Percentiles rank a stretch among this genome's conserved stretches.
phyloP scores from a whole-genome alignment of 1,140 invertebrate genomes.

The Sycobia sp. region DNA sequence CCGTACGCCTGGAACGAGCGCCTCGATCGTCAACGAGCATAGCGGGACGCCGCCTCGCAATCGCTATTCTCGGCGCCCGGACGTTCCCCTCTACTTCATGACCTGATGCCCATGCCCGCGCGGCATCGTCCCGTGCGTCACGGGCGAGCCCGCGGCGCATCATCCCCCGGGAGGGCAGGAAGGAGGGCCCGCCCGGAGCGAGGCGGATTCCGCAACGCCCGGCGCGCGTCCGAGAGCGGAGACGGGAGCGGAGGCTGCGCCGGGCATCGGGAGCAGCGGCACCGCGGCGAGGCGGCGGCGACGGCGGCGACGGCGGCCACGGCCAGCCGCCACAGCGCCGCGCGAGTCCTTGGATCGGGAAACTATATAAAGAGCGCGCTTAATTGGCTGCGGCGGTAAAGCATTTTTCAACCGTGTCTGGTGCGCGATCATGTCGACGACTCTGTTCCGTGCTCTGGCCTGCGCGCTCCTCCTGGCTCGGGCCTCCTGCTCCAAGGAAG shows the following conservation, averaged over 20 bases:
- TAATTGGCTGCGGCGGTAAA: constrained; percentile 48
- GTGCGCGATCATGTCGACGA: constrained; percentile 37
- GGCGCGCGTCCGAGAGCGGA: not conserved
- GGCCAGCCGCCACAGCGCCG: constrained; percentile 40
- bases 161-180: too few species aligned
- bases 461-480: constrained; percentile 35
- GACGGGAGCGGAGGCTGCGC: constrained; percentile 12
- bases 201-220: too few species aligned
- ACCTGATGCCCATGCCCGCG: too few species aligned
- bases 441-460: constrained; percentile 8
- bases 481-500: constrained; percentile 38
- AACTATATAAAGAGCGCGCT: constrained; percentile 60
- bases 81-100: too few species aligned
- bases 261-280: constrained; percentile 41
- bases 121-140: too few species aligned
- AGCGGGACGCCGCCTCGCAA: not conserved
- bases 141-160: too few species aligned
- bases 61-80: not conserved
- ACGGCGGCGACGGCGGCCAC: constrained; percentile 23
- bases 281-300: constrained; percentile 13
- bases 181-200: too few species aligned
- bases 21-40: too few species aligned
- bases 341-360: constrained; percentile 56
- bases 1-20: too few species aligned
- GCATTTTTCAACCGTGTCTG: constrained; percentile 44